These are phyloP conservation scores for Sisor rabdophorus DNA, from an alignment of 2,113 vertebrate species.

Conservation along the genomic window DNA sequence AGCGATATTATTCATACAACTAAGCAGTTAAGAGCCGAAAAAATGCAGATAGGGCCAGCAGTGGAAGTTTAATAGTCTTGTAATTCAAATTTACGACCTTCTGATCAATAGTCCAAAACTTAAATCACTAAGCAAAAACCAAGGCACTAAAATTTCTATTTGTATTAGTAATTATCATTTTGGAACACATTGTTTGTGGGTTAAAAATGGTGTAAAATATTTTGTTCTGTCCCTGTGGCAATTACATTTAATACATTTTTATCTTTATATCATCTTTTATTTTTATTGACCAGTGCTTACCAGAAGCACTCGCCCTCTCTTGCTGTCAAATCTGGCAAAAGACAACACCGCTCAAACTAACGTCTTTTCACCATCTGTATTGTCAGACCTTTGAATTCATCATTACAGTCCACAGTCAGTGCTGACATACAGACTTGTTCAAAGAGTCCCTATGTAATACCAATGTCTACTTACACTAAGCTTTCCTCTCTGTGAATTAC, in stretches of 20 bases:
- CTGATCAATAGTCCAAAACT: too few species aligned
- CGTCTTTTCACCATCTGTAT: not conserved
- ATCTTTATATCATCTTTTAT: not conserved
- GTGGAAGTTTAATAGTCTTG: too few species aligned
- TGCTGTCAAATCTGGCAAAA: constrained; percentile 18
- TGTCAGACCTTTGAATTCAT: constrained; percentile 3
- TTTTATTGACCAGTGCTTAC: not conserved
- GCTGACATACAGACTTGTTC: not conserved
- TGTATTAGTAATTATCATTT: too few species aligned
- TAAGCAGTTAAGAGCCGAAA: too few species aligned
- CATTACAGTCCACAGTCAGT: constrained; percentile 4
- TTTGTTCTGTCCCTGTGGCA: too few species aligned
- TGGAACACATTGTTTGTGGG: too few species aligned
- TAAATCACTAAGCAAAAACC: too few species aligned
- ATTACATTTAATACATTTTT: not conserved
- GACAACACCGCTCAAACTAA: constrained; percentile 1
- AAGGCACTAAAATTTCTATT: too few species aligned
- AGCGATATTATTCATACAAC: too few species aligned
- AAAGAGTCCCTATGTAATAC: not conserved
- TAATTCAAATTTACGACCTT: too few species aligned
- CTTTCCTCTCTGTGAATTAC: not conserved
- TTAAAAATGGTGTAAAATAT: too few species aligned
- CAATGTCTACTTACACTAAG: not conserved
- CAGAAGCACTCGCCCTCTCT: not conserved
- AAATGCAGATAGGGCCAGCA: too few species aligned